Evolutionary conservation across 2,888 invertebrate species (phyloP).

Genomic region (Stenchaetothrips biformis): DNA sequence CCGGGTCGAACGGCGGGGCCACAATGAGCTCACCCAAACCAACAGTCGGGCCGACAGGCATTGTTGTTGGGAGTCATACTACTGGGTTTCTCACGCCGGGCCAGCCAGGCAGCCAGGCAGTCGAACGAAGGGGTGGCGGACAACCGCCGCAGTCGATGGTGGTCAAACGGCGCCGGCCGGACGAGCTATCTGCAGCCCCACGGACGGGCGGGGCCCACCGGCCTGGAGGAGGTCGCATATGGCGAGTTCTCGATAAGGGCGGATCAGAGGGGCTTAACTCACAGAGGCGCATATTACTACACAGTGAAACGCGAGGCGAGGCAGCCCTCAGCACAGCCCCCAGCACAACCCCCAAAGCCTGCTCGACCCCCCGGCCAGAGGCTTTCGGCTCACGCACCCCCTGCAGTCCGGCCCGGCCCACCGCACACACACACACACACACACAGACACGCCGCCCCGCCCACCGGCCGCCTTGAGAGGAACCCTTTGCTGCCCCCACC

Average conservation of each 20-base stretch:
- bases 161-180: not conserved
- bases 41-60: no score
- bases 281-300: conserved; percentile 4
- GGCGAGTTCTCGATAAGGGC: conserved; percentile 12
- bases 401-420: not conserved
- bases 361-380: not conserved
- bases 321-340: not conserved
- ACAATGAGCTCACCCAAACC: no score
- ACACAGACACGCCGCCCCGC: not conserved
- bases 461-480: not conserved
- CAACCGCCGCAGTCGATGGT: not conserved
- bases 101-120: no score
- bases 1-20: no score
- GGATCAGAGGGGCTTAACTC: conserved; percentile 20
- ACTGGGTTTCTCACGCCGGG: no score
- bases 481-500: not conserved
- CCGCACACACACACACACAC: not conserved
- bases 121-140: not conserved
- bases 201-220: no score
- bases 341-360: not conserved
- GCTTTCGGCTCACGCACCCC: no score
- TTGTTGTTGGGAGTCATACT: no score
- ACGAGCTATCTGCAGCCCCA: no score
- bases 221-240: not conserved
- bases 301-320: not conserved